These are phyloP conservation scores for Drosophila kuntzei DNA, from an alignment of 2,888 invertebrate species.

Conservation along the genomic window DNA sequence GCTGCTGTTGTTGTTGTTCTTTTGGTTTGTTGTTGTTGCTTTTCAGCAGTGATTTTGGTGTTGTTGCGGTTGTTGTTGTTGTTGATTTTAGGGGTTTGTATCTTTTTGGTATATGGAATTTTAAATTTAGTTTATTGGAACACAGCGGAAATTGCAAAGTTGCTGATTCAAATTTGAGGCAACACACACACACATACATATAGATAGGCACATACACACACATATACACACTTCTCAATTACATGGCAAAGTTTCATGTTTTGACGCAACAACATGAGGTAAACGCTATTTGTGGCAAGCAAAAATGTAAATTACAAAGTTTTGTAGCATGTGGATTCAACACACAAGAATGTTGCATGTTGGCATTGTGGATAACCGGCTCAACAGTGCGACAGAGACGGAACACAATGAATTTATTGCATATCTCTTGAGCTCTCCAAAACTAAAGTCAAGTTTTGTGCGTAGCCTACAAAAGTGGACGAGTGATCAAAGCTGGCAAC, in stretches of 20 bases:
- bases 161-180: constrained; percentile 58
- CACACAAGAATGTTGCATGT: constrained; percentile 40
- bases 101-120: constrained; percentile 48
- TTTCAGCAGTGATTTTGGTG: constrained; percentile 12
- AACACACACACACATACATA: constrained; percentile 11
- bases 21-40: constrained; percentile 36
- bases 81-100: constrained; percentile 19
- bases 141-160: constrained; percentile 75
- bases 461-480: neutral
- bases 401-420: constrained; percentile 42
- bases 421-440: neutral
- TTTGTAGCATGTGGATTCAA: constrained; percentile 24
- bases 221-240: constrained; percentile 40
- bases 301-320: constrained; percentile 57
- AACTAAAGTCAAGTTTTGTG: constrained; percentile 23
- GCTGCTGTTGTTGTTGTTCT: constrained; percentile 32
- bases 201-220: constrained; percentile 11
- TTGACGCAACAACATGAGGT: constrained; percentile 11
- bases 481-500: constrained; percentile 2
- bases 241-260: constrained; percentile 39
- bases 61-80: constrained; percentile 39
- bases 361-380: constrained; percentile 6
- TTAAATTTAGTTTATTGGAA: constrained; percentile 68
- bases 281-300: constrained; percentile 34
- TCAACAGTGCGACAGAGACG: neutral